A percentile compares a stretch with the other conserved stretches of the same genome.
Conservation (phyloP, 2,797 vertebrate species). For the Miichthys miiuy region DNA sequence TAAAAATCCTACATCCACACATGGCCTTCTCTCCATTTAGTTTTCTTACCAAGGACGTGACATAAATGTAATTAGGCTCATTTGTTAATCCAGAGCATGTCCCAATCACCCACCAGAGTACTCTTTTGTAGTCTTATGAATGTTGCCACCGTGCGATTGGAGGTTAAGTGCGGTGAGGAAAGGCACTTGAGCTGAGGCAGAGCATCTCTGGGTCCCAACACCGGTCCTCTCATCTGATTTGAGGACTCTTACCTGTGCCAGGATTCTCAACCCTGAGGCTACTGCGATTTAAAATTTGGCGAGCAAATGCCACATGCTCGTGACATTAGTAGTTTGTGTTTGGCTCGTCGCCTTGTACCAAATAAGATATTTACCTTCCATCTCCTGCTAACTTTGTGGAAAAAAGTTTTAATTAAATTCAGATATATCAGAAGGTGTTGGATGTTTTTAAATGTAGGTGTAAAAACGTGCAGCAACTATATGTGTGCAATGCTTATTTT, state of each 20-base stretch:
- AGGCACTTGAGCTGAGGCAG: background rate
- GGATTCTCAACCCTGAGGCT: slow-evolving; percentile 26
- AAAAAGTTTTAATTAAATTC: background rate
- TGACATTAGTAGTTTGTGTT: slow-evolving; percentile 6
- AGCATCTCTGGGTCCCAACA: background rate
- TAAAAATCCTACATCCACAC: background rate
- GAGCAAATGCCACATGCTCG: slow-evolving; percentile 36
- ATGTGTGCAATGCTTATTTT: background rate
- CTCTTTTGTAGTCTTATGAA: background rate
- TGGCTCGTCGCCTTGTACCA: background rate
- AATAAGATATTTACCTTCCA: background rate
- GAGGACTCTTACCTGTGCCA: slow-evolving; percentile 23
- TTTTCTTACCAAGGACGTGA: too few relatives aligned
- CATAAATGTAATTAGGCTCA: background rate
- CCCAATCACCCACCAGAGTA: background rate
- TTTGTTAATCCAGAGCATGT: background rate
- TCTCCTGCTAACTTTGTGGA: background rate
- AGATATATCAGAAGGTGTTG: background rate
- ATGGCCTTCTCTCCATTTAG: background rate
- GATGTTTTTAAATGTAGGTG: background rate
- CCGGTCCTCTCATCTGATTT: slow-evolving; percentile 22
- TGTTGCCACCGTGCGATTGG: background rate
- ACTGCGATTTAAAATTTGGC: slow-evolving; percentile 30
- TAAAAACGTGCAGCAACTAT: background rate
- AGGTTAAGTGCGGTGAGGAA: background rate